phyloP scores from a whole-genome alignment of 2,113 vertebrate genomes.

The Pampusana beccarii region DNA sequence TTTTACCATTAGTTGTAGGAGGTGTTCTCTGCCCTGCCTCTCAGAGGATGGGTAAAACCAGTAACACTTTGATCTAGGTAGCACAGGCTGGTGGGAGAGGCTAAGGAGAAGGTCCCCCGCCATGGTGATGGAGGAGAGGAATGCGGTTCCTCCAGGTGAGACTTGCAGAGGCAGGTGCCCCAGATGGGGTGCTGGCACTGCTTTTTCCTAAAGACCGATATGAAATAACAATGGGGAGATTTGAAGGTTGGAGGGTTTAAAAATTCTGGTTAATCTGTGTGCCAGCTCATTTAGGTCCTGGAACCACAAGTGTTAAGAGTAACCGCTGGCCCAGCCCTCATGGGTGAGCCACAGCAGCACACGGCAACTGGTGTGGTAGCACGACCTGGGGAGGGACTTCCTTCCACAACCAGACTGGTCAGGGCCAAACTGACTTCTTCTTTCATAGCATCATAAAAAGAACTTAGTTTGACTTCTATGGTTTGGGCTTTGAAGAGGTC shows the following conservation, averaged over 20 bases:
- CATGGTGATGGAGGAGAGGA: background rate
- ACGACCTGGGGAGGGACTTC: background rate
- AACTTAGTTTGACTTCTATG: background rate
- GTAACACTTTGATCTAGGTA: background rate
- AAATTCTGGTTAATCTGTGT: background rate
- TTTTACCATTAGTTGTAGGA: background rate
- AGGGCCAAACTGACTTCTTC: background rate
- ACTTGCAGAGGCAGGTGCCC: background rate
- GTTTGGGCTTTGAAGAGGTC: background rate
- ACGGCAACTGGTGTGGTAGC: background rate
- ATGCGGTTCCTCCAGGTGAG: background rate
- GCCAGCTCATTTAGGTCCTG: background rate
- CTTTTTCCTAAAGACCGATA: background rate
- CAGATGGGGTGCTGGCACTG: background rate
- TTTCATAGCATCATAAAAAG: background rate
- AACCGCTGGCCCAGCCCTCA: background rate
- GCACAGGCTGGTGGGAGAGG: background rate
- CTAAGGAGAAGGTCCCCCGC: background rate
- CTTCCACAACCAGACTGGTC: background rate
- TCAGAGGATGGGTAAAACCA: background rate
- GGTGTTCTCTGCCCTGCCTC: background rate
- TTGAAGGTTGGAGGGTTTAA: background rate
- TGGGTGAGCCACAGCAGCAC: background rate
- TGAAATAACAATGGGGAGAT: background rate
- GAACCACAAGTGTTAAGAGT: background rate